Evolutionary conservation across 2,797 vertebrate genomes (phyloP).

Genomic region (Columba guinea): DNA sequence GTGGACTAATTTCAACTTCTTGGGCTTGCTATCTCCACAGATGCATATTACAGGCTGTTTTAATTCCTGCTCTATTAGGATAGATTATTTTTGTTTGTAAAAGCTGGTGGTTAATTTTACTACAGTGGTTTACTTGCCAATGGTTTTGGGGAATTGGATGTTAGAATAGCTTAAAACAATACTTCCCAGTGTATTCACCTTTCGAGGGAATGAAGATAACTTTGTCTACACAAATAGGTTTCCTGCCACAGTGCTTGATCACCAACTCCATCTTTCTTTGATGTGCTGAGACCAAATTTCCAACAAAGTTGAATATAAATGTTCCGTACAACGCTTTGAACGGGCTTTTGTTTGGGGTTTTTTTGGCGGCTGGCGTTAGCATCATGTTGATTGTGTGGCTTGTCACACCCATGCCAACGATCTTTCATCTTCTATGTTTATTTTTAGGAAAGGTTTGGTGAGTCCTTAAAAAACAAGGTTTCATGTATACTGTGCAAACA

Average conservation of each 20-base stretch:
- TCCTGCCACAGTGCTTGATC: constrained; percentile 29
- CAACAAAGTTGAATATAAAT: neutral
- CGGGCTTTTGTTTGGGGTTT: neutral
- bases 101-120: neutral
- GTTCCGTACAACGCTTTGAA: neutral
- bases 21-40: neutral
- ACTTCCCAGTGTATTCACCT: neutral
- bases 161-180: neutral
- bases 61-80: neutral
- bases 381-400: neutral
- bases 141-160: neutral
- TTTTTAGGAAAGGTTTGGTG: neutral
- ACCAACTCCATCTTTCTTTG: neutral
- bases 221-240: neutral
- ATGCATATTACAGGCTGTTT: neutral
- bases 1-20: neutral
- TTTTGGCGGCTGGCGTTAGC: neutral
- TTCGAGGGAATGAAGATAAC: neutral
- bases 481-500: neutral
- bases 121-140: neutral
- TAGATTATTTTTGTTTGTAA: neutral
- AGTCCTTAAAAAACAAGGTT: neutral
- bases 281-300: neutral
- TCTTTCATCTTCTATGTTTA: constrained; percentile 16
- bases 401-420: neutral